Percentiles rank a stretch among this genome's conserved stretches.
These are phyloP conservation scores for Sminthurides bifidus DNA, from an alignment of 1,140 invertebrate species.

Conservation along the genomic window DNA sequence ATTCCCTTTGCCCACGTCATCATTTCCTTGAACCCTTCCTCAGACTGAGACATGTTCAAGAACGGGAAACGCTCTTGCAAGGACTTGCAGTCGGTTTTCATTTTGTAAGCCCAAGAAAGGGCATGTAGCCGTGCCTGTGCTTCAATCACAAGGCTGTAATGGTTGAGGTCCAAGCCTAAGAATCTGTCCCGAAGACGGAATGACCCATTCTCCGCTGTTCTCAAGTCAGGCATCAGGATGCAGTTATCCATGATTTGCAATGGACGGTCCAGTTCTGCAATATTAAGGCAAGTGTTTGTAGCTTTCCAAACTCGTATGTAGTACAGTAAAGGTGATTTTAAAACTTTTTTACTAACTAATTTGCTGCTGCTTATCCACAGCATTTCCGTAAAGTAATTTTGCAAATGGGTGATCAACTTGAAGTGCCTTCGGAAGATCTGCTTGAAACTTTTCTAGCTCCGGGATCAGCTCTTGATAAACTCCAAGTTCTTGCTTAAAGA, in stretches of 20 bases:
- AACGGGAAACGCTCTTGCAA: constrained; percentile 3
- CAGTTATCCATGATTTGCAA: constrained; percentile 3
- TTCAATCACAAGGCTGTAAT: constrained; percentile 44
- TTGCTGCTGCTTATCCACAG: background rate
- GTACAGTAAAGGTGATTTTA: background rate
- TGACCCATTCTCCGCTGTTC: constrained; percentile 36
- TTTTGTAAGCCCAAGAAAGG: constrained; percentile 52
- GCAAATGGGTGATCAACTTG: background rate
- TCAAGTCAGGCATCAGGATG: constrained; percentile 17
- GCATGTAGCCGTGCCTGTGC: constrained; percentile 55
- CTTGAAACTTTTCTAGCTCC: constrained; percentile 5
- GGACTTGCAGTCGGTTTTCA: constrained; percentile 41
- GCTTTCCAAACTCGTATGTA: background rate
- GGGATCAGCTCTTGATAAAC: background rate
- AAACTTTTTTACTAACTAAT: background rate
- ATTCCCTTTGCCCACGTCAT: background rate
- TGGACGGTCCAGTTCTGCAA: background rate
- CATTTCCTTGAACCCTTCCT: background rate
- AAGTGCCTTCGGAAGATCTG: background rate
- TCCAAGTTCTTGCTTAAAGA: background rate
- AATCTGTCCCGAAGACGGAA: constrained; percentile 45
- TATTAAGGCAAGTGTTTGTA: background rate
- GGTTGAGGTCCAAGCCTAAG: constrained; percentile 42
- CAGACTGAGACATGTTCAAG: background rate
- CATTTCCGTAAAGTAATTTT: background rate